A percentile compares a stretch with the other conserved stretches of the same genome.
Conservation (phyloP, 2,113 vertebrate species). For the Pelodiscus sinensis region DNA sequence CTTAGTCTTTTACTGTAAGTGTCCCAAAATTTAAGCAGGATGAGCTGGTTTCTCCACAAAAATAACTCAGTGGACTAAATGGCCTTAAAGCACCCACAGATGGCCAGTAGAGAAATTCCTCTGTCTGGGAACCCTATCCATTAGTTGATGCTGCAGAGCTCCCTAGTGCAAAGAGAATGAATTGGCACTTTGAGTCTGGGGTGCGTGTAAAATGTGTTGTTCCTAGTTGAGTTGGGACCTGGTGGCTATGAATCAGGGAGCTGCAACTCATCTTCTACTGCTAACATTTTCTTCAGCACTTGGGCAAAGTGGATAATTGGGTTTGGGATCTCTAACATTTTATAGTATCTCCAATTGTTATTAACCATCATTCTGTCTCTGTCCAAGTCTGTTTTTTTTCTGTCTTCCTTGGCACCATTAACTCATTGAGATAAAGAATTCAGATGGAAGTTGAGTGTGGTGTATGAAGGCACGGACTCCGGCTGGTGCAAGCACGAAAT, state of each 20-base stretch:
- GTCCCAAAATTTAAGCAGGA: background rate
- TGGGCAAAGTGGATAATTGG: background rate
- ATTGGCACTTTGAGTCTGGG: rapidly evolving
- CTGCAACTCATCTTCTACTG: too few relatives aligned
- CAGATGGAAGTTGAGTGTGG: background rate
- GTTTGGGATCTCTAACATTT: background rate
- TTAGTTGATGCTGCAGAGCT: background rate
- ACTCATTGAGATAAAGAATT: conserved; percentile 14
- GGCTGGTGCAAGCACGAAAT: too few relatives aligned
- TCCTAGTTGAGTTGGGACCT: background rate
- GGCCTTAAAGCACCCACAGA: background rate
- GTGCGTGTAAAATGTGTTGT: background rate
- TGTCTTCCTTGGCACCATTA: background rate
- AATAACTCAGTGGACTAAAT: background rate
- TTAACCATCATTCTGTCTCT: background rate
- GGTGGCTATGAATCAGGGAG: background rate
- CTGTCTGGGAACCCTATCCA: background rate
- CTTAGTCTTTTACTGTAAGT: background rate
- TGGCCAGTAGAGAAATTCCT: rapidly evolving
- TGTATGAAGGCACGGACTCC: too few relatives aligned
- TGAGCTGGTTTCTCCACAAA: background rate
- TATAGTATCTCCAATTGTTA: background rate
- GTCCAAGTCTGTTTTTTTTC: background rate
- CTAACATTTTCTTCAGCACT: background rate
- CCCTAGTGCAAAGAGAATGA: background rate